Conservation (phyloP, 2,888 invertebrate genomes). For the Synanthedon tipuliformis region DNA sequence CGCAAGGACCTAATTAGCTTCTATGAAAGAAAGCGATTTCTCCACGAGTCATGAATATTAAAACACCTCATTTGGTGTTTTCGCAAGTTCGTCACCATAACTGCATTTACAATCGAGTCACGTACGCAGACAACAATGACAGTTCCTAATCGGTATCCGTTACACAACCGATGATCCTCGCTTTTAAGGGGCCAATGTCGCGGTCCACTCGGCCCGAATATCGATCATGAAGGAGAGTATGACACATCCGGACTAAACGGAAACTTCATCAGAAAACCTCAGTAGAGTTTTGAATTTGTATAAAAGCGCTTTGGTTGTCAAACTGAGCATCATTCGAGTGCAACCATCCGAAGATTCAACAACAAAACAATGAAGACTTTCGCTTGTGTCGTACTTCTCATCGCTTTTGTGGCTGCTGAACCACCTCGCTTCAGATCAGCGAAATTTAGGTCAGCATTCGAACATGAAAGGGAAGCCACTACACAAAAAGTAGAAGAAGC, state of each 20-base stretch:
- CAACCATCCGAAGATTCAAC: constrained; percentile 33
- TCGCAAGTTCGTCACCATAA: constrained; percentile 32
- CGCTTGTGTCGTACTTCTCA: constrained; percentile 38
- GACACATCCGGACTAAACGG: constrained; percentile 53
- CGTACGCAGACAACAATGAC: constrained; percentile 53
- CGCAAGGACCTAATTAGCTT: constrained; percentile 30
- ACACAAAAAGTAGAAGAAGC: constrained; percentile 23
- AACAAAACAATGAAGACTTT: constrained; percentile 42
- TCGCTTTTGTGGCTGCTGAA: constrained; percentile 41
- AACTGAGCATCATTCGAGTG: constrained; percentile 53
- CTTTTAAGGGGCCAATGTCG: constrained; percentile 60
- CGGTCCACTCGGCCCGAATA: constrained; percentile 46
- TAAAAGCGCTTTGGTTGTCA: constrained; percentile 31
- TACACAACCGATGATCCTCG: constrained; percentile 54
- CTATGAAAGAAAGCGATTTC: constrained; percentile 39
- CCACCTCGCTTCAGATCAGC: constrained; percentile 38
- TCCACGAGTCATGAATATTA: constrained; percentile 54
- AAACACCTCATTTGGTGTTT: constrained; percentile 37
- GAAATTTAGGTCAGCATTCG: constrained; percentile 23
- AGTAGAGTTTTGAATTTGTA: constrained; percentile 24
- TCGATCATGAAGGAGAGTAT: constrained; percentile 42
- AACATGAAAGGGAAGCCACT: constrained; percentile 20
- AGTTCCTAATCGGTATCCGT: constrained; percentile 53
- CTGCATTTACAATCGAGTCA: constrained; percentile 29
- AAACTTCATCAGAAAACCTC: constrained; percentile 33